Percentiles rank a stretch among this genome's conserved stretches.
phyloP scores from a whole-genome alignment of 2,797 vertebrate genomes.

The Arrhamphus sclerolepis region DNA sequence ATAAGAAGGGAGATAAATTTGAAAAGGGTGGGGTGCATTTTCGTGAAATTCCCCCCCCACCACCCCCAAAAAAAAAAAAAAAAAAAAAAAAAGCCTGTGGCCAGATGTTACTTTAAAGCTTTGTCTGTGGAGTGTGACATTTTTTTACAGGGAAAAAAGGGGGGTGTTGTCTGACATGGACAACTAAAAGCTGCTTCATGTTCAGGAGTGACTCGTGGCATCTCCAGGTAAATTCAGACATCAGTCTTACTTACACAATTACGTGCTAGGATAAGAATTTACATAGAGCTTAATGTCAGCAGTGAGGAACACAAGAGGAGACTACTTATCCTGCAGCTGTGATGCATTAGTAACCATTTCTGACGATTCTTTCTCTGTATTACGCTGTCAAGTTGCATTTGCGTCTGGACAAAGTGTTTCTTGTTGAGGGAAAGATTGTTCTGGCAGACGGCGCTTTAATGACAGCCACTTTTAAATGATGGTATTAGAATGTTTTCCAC shows the following conservation, averaged over 20 bases:
- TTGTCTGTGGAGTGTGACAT: conserved; percentile 46
- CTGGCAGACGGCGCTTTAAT: not conserved
- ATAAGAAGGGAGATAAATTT: conserved; percentile 78
- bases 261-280: conserved; percentile 59
- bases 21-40: conserved; percentile 80
- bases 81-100: conserved; percentile 62
- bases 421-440: conserved; percentile 12
- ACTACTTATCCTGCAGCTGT: conserved; percentile 34
- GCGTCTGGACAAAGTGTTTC: not conserved
- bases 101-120: conserved; percentile 70
- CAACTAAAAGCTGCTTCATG: not conserved
- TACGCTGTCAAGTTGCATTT: conserved; percentile 44
- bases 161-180: conserved; percentile 22
- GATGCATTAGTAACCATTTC: conserved; percentile 40
- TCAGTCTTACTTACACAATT: conserved; percentile 69
- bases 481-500: not conserved
- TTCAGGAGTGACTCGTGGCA: not conserved
- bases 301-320: conserved; percentile 14
- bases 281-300: conserved; percentile 47
- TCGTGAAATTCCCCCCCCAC: conserved; percentile 80
- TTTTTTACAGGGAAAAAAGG: conserved; percentile 9
- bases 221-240: conserved; percentile 55
- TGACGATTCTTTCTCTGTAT: conserved; percentile 36
- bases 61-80: conserved; percentile 66
- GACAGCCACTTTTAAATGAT: conserved; percentile 12